Conservation (phyloP, 2,797 vertebrate species). For the Pangasius macronema region DNA sequence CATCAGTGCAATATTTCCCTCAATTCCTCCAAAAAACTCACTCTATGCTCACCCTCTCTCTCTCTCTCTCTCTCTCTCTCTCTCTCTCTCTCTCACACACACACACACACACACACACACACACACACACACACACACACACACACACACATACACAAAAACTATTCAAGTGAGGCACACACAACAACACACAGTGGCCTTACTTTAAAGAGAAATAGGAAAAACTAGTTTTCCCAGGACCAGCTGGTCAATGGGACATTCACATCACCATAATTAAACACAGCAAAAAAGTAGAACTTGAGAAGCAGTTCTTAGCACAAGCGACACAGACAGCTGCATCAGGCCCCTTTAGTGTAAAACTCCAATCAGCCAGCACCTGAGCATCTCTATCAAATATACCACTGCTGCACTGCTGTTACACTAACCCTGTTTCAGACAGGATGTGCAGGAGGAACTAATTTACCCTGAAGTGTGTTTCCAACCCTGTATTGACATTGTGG, state of each 20-base stretch:
- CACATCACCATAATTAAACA: neutral
- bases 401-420: neutral
- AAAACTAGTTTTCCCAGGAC: neutral
- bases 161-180: neutral
- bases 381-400: neutral
- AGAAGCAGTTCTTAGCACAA: neutral
- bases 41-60: neutral
- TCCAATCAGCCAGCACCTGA: neutral
- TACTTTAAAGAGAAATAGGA: neutral
- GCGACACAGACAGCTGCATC: neutral
- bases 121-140: conserved; percentile 11
- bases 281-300: neutral
- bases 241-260: neutral
- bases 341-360: neutral
- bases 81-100: neutral
- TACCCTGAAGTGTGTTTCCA: neutral
- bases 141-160: neutral
- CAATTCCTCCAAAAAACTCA: conserved; percentile 50
- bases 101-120: conserved; percentile 11
- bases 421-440: neutral
- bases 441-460: neutral
- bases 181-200: neutral
- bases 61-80: neutral
- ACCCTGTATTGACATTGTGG: neutral
- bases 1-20: conserved; percentile 67